A percentile compares a stretch with the other conserved stretches of the same genome.
These are phyloP conservation scores for Eupithecia subfuscata DNA, from an alignment of 2,888 invertebrate genomes.

Conservation along the genomic window DNA sequence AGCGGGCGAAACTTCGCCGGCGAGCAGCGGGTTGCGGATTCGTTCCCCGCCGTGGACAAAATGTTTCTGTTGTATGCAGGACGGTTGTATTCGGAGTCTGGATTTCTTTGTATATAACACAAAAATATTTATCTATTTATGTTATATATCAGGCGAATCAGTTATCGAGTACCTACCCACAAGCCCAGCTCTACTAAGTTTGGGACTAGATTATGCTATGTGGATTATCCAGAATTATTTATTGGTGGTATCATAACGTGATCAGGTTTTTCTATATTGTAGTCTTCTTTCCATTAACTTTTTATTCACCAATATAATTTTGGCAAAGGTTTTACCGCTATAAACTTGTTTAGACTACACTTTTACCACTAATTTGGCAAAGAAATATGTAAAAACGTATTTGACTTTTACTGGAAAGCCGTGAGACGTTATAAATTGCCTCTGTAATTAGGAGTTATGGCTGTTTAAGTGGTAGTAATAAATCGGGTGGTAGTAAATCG, in stretches of 20 bases:
- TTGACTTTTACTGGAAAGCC: constrained; percentile 41
- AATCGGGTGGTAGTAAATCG: constrained; percentile 47
- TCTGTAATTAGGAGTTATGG: constrained; percentile 56
- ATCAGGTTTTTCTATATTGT: background rate
- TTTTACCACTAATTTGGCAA: constrained; percentile 41
- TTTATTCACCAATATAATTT: background rate
- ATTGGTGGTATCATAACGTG: background rate
- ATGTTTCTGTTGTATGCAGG: background rate
- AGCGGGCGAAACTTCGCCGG: too few relatives aligned
- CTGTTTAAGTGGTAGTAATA: constrained; percentile 50
- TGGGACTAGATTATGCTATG: too few relatives aligned
- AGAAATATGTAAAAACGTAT: constrained; percentile 23
- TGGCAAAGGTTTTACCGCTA: background rate
- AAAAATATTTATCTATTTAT: too few relatives aligned
- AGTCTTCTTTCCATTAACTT: background rate
- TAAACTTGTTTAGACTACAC: constrained; percentile 6
- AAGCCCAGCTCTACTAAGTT: too few relatives aligned
- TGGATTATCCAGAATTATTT: background rate
- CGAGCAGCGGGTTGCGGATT: too few relatives aligned
- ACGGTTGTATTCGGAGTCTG: too few relatives aligned
- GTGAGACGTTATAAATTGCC: constrained; percentile 48
- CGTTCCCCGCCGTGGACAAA: background rate
- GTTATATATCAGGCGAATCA: too few relatives aligned
- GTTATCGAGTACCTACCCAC: too few relatives aligned
- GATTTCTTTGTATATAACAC: too few relatives aligned